Evolutionary conservation across 2,888 invertebrate species (phyloP).

Genomic region (Sepiola atlantica): DNA sequence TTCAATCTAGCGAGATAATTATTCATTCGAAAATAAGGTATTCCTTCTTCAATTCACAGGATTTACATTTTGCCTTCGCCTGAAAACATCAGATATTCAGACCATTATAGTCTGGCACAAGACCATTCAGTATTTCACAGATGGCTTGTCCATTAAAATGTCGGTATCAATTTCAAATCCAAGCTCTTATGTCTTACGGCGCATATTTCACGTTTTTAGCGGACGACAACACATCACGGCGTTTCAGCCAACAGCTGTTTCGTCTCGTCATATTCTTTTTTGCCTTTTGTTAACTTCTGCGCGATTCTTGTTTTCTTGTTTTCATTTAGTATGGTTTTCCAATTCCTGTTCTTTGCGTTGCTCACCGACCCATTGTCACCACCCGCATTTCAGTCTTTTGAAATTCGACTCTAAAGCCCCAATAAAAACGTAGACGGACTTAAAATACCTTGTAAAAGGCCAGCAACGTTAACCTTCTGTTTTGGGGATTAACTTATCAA

Average conservation of each 20-base stretch:
- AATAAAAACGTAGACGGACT: not conserved
- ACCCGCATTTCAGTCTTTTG: not conserved
- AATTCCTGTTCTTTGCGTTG: not conserved
- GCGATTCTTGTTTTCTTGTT: not conserved
- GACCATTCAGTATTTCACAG: not conserved
- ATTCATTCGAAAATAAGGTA: no score
- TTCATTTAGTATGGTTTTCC: not conserved
- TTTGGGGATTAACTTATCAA: not conserved
- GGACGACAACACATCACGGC: not conserved
- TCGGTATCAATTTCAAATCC: slow-evolving; percentile 7
- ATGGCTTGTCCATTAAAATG: slow-evolving; percentile 1
- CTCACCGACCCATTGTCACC: no score
- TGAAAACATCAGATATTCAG: no score
- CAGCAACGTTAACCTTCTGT: not conserved
- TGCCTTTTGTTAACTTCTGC: not conserved
- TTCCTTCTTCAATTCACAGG: no score
- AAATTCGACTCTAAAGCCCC: not conserved
- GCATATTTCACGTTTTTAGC: slow-evolving; percentile 23
- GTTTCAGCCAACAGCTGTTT: not conserved
- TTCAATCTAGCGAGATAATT: no score
- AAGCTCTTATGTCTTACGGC: not conserved
- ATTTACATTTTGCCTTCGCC: no score
- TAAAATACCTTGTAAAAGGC: not conserved
- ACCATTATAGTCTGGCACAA: no score
- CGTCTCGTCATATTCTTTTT: not conserved